phyloP scores from a whole-genome alignment of 2,888 invertebrate species.

The Sarcophaga rosellei region DNA sequence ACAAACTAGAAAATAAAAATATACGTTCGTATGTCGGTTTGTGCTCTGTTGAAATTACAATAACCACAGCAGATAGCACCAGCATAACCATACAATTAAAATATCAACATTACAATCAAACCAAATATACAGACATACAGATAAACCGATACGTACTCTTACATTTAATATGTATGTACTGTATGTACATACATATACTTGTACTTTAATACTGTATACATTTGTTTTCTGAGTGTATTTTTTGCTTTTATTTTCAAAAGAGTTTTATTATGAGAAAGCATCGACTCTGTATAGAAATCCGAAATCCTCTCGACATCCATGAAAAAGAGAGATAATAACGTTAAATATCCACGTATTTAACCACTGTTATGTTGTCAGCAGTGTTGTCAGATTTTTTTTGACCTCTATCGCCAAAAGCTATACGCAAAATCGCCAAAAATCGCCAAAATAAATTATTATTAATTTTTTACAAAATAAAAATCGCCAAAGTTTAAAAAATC shows the following conservation, averaged over 20 bases:
- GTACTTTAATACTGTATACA: not conserved
- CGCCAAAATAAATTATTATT: too few relatives aligned
- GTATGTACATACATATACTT: conserved; percentile 27
- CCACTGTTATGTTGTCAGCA: conserved; percentile 8
- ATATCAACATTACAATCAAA: conserved; percentile 14
- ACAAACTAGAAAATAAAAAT: conserved; percentile 40
- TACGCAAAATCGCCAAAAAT: too few relatives aligned
- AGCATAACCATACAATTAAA: conserved; percentile 56
- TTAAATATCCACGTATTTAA: conserved; percentile 4
- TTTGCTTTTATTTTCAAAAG: conserved; percentile 33
- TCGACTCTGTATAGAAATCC: not conserved
- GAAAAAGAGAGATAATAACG: conserved; percentile 13
- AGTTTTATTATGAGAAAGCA: conserved; percentile 46
- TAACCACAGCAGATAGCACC: conserved; percentile 56
- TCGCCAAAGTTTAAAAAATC: too few relatives aligned
- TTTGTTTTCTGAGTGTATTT: conserved; percentile 5
- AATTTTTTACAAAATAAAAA: too few relatives aligned
- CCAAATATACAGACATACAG: not conserved
- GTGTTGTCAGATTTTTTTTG: too few relatives aligned
- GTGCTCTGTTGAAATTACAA: conserved; percentile 36
- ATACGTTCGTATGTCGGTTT: not conserved
- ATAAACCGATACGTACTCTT: not conserved
- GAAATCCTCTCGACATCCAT: not conserved
- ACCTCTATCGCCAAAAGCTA: too few relatives aligned
- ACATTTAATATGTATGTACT: not conserved